A percentile compares a stretch with the other conserved stretches of the same genome.
Conservation (phyloP, 2,888 invertebrate species). For the Schrankia costaestrigalis region DNA sequence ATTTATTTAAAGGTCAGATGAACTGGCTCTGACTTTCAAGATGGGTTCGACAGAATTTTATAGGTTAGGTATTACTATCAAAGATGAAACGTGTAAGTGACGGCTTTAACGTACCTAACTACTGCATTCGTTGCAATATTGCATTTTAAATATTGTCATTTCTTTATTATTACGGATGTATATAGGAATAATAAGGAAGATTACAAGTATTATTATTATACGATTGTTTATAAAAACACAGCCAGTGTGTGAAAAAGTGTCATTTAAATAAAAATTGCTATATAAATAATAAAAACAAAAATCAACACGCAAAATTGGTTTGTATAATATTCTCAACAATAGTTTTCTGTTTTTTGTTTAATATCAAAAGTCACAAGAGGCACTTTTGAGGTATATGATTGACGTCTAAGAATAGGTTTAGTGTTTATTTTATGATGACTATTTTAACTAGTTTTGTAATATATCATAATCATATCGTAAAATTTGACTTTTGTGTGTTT, state of each 20-base stretch:
- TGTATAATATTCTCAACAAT: no score
- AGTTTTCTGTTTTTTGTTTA: slow-evolving; percentile 16
- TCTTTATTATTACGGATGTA: no score
- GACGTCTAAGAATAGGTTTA: slow-evolving; percentile 13
- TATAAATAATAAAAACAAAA: no score
- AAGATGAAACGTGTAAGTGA: slow-evolving; percentile 32
- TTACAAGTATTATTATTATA: no score
- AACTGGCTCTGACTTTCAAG: slow-evolving; percentile 61
- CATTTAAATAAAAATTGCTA: no score
- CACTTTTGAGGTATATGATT: slow-evolving; percentile 21
- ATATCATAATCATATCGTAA: no score
- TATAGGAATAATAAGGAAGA: no score
- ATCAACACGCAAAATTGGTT: no score
- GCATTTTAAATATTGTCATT: no score
- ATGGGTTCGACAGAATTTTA: slow-evolving; percentile 49
- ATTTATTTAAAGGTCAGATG: slow-evolving; percentile 68
- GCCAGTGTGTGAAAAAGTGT: no score
- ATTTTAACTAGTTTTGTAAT: no score
- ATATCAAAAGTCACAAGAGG: slow-evolving; percentile 24
- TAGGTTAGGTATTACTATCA: slow-evolving; percentile 46
- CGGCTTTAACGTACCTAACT: slow-evolving; percentile 16
- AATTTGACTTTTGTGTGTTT: slow-evolving; percentile 3
- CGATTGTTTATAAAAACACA: no score
- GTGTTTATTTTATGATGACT: slow-evolving; percentile 6
- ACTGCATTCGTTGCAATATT: not conserved